Evolutionary conservation across 1,140 invertebrate genomes (phyloP), one percentile per base, ranked within the genome.

Genomic region (Diorhabda elongata): DNA sequence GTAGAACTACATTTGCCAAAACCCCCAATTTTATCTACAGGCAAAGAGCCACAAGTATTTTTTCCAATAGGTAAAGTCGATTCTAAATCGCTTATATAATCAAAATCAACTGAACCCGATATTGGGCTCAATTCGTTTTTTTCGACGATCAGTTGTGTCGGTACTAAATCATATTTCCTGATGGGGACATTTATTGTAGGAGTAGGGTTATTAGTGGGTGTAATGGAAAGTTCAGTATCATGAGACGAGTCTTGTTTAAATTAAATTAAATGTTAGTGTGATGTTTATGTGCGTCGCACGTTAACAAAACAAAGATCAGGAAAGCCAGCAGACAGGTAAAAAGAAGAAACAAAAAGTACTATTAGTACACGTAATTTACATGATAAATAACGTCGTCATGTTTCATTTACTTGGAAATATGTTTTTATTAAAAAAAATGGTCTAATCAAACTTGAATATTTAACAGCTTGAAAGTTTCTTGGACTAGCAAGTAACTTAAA

Each of bases 101-200:
- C 78, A n/a, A 73, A 68, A 61, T 79, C 78, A 58, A 74, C 73
- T 4, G 78, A 79, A 3, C 79, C 79, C 4, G 75, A 78, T 52
- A 80, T 80, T 2, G 79, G 79, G 72, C 77, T 80, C 42, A 80
- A 69, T 63, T 76, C 66, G 3, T 72, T 57, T 58, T 70, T 73
- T 41, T 74, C 71, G 44, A 26, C 26, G 26, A 2, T 26, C 26
- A 26, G 26, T 26, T 26, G 26, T 26, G 26, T 1, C 26, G 26
- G 26, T 26, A 26, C 26, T 26, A 26, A 26, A 26, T 26, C 1
- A 26, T 26, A 26, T 26, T 26, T 26, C 26, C 26, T 1, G 26
- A 26, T 26, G 26, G 26, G 26, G 26, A 26, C 26, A 26, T 26
- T 26, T 26, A 26, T 26, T 26, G 26, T 1, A 26, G 26, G 26